Evolutionary conservation across 2,797 vertebrate species (phyloP), one percentile per base, ranked within the genome.

Genomic region (Corythornis leucogaster): DNA sequence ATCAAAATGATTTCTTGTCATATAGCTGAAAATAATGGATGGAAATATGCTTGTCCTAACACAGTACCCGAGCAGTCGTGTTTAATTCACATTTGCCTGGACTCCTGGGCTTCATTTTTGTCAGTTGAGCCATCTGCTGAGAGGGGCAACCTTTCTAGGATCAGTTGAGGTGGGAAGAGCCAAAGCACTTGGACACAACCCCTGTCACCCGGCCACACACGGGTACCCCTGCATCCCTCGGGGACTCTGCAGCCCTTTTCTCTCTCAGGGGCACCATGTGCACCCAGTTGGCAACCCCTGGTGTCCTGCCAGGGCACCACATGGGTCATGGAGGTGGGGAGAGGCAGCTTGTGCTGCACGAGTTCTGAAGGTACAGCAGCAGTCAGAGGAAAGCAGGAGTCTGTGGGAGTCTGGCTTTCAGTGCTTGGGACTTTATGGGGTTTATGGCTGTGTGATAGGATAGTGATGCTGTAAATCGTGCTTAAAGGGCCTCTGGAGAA

Each of bases 381-480:
- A 2, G 67, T 38, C 15, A 84, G 57, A 74, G 61, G 50, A 73
- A 79, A 80, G 48, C 3, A 3, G 4, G 8, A 82, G 63, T n/a
- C 68, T 85, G 75, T 63, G 64, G 15, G 35, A 80, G 68, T 43
- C 81, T 87, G 82, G 50, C 68, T 94, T 80, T 89, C 84, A 77
- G 75, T 77, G 84, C 71, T 70, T 77, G 79, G 86, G 84, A 91
- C 86, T 95, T 94, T 68, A 90, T 42, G 64, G 46, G 67, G 26
- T 94, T 90, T 93, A 94, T 54, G 81, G 67, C 67, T 91, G 84
- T 5, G 6, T 78, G 80, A 86, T 76, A 90, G 73, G 66, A 87
- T 89, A 94, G 94, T 87, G 75, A 91, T 58, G 82, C 80, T 82
- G 83, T 97, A 96, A 94, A 96, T 95, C 94, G 91, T 64, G 82